A percentile compares a stretch with the other conserved stretches of the same genome.
Conservation (phyloP, 2,797 vertebrate genomes). For the Tauraco hartlaubi region DNA sequence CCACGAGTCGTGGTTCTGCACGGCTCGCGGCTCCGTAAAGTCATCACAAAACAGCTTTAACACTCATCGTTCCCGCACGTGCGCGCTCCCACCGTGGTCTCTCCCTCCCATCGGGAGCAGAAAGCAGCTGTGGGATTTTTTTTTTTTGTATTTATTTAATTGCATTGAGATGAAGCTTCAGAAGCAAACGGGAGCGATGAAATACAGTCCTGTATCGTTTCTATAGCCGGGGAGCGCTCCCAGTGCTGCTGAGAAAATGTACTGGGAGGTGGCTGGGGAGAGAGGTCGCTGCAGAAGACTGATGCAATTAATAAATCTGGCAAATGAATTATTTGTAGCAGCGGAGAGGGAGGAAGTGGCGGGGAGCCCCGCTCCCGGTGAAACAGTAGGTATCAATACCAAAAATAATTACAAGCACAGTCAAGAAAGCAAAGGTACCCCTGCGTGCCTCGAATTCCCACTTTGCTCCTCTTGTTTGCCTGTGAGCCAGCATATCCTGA, state of each 20-base stretch:
- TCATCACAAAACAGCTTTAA: neutral
- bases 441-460: neutral
- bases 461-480: fast-evolving
- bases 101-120: neutral
- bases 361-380: neutral
- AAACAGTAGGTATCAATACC: fast-evolving
- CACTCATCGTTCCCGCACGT: too few relatives aligned
- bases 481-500: fast-evolving
- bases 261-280: fast-evolving
- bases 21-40: neutral
- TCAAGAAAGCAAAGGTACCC: fast-evolving
- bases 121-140: neutral
- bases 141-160: too few relatives aligned
- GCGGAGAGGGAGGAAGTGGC: fast-evolving
- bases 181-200: neutral
- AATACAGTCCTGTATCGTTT: fast-evolving
- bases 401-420: neutral
- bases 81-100: neutral
- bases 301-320: neutral
- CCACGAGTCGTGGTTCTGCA: fast-evolving
- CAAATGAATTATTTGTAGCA: neutral
- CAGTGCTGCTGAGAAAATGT: neutral
- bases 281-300: neutral
- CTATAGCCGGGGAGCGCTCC: neutral
- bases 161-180: neutral